These are phyloP conservation scores for Mythimna vitellina DNA, from an alignment of 2,888 invertebrate species.

Conservation along the genomic window DNA sequence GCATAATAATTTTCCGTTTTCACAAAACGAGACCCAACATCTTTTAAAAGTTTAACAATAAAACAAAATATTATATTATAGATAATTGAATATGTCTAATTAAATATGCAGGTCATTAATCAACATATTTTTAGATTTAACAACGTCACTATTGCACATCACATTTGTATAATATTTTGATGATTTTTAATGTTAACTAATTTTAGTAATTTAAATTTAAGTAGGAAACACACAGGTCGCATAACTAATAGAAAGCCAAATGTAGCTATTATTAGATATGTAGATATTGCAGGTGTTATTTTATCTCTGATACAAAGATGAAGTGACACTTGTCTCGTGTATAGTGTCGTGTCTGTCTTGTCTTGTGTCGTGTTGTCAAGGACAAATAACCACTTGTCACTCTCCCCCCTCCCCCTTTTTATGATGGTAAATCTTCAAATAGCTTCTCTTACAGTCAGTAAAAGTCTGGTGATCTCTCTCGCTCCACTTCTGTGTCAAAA, in stretches of 20 bases:
- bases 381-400: no score
- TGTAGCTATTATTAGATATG: not conserved
- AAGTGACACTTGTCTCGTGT: not conserved
- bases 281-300: not conserved
- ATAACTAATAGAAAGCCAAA: not conserved
- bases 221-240: not conserved
- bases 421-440: no score
- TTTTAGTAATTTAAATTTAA: not conserved
- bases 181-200: slow-evolving; percentile 4
- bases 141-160: not conserved
- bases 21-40: not conserved
- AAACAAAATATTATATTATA: no score
- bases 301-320: no score
- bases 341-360: no score
- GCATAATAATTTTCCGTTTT: no score
- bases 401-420: no score
- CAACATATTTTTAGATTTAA: not conserved
- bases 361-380: no score
- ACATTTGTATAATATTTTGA: not conserved
- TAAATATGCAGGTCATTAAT: not conserved
- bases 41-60: not conserved
- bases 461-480: no score
- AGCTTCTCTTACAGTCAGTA: no score
- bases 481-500: no score
- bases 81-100: not conserved